phyloP scores from a whole-genome alignment of 2,888 invertebrate genomes.

The Sphaeridia pumilis region DNA sequence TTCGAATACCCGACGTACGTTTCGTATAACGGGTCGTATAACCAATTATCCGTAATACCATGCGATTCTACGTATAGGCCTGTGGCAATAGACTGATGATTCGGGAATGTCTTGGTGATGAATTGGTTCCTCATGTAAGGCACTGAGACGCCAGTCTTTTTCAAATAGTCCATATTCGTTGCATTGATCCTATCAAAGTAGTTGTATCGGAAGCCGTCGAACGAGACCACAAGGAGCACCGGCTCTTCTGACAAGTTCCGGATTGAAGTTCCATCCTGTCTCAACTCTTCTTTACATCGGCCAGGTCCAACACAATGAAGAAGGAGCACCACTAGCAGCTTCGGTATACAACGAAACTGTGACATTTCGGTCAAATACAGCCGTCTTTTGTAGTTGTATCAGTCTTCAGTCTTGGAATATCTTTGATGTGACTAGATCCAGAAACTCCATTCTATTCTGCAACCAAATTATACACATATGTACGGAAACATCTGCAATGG shows the following conservation, averaged over 20 bases:
- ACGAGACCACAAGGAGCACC: slow-evolving; percentile 48
- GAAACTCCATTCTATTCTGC: no score
- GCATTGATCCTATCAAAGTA: slow-evolving; percentile 48
- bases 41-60: slow-evolving; percentile 53
- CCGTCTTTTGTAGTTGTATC: no score
- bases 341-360: no score
- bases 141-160: slow-evolving; percentile 45
- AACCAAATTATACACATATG: no score
- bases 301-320: no score
- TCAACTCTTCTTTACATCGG: no score
- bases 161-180: slow-evolving; percentile 48
- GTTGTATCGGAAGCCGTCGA: slow-evolving; percentile 59
- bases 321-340: no score
- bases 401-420: no score
- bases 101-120: slow-evolving; percentile 58
- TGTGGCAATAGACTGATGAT: slow-evolving; percentile 57
- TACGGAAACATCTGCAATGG: no score
- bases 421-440: no score
- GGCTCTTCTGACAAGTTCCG: slow-evolving; percentile 25
- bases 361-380: no score
- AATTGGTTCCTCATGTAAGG: slow-evolving; percentile 52
- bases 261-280: no score
- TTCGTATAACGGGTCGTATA: slow-evolving; percentile 46
- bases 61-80: slow-evolving; percentile 56
- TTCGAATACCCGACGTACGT: slow-evolving; percentile 9